A percentile compares a stretch with the other conserved stretches of the same genome.
Evolutionary conservation across 2,113 vertebrate genomes (phyloP).

Genomic region (Furnarius figulus): DNA sequence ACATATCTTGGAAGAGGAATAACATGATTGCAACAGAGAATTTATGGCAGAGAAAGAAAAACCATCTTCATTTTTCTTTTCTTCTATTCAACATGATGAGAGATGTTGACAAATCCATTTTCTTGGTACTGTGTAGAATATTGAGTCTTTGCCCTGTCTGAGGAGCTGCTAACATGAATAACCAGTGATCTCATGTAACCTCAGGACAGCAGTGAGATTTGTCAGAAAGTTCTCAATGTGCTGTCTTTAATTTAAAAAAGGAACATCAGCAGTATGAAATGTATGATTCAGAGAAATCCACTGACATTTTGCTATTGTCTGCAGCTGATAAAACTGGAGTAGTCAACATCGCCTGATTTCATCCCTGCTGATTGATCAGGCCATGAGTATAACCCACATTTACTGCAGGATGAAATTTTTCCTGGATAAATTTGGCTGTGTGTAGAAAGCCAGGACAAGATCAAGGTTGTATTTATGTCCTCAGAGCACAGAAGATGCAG

Average conservation of each 20-base stretch:
- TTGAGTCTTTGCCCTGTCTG: background rate
- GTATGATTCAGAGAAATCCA: constrained; percentile 32
- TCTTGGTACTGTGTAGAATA: background rate
- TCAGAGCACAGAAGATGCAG: background rate
- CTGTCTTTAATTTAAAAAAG: constrained; percentile 40
- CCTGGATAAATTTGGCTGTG: background rate
- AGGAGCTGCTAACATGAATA: constrained; percentile 40
- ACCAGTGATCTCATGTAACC: constrained; percentile 57
- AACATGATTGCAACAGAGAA: background rate
- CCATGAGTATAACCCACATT: background rate
- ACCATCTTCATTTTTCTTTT: accelerated
- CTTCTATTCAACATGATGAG: background rate
- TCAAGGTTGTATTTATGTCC: background rate
- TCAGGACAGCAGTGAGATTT: constrained; percentile 39
- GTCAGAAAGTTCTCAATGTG: constrained; percentile 29
- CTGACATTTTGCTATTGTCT: constrained; percentile 19
- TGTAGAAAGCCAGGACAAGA: background rate
- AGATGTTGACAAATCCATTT: background rate
- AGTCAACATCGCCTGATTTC: background rate
- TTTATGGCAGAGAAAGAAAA: background rate
- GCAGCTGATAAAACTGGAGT: background rate
- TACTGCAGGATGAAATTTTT: background rate
- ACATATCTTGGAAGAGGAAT: background rate
- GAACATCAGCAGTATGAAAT: constrained; percentile 29
- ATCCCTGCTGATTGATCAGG: background rate